A percentile compares a stretch with the other conserved stretches of the same genome.
These are phyloP conservation scores for Leptopilina myrica DNA, from an alignment of 2,888 invertebrate species.

Conservation along the genomic window DNA sequence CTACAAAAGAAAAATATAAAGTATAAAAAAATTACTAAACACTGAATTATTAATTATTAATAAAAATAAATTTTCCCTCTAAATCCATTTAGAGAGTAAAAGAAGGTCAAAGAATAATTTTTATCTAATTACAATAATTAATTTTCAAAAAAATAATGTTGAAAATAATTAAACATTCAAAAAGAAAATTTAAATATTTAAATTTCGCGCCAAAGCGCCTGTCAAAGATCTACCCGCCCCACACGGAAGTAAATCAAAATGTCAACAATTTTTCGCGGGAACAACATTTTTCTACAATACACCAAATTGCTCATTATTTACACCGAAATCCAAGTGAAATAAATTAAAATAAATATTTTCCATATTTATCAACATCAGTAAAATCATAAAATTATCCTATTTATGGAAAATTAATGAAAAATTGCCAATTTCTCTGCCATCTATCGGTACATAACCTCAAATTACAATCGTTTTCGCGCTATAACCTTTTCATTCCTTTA, in stretches of 20 bases:
- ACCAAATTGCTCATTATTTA: background rate
- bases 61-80: no score
- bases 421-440: background rate
- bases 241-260: background rate
- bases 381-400: background rate
- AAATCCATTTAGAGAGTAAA: no score
- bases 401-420: background rate
- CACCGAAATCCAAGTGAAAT: background rate
- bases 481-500: background rate
- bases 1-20: no score
- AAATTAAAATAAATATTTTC: background rate
- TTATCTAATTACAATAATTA: no score
- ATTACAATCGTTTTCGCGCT: background rate
- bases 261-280: constrained; percentile 1
- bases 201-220: background rate
- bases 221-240: background rate
- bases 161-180: background rate
- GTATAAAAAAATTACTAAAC: no score
- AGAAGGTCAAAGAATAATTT: no score
- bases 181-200: background rate
- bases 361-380: background rate
- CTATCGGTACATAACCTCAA: constrained; percentile 7
- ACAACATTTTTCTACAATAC: background rate
- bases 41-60: no score
- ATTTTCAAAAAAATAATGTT: no score